Evolutionary conservation across 2,888 invertebrate species (phyloP), one percentile per base, ranked within the genome.

Genomic region (Yponomeuta evonymella): DNA sequence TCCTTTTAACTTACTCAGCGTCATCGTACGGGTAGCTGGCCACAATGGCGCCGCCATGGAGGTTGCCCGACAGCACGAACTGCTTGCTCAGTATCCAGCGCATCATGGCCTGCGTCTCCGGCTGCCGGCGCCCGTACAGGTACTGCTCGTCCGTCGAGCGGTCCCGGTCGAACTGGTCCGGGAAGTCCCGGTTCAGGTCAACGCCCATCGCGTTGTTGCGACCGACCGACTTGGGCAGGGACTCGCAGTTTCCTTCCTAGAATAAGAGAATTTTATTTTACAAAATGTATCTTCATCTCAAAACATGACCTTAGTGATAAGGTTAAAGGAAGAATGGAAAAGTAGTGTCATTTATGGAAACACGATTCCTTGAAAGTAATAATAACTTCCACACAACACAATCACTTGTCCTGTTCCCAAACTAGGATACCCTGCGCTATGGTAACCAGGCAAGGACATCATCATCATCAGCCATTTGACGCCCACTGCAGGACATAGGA

Each of bases 11-110:
- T 88, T 90, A 96, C 96, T 93, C 93, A 23, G 96, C 95, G 84
- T 97, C 96, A 87, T 98, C 99, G 81, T 94, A 99, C 0, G 99
- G 99, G 89, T 99, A 99, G 85, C 99, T 99, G 70, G 98, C 99
- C 1, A 99, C 99, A 0, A 99, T 93, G 58, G 99, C 98, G 2
- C 98, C 98, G n/a, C 98, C 98, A 83, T 98, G 98, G 69, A 98
- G 93, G 87, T 98, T 99, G 2, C 97, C 98, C 0, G 98, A 98
- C 69, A 98, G 92, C 51, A 98, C 98, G 84, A 98, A 99, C 71
- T 97, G 97, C 78, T 96, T 95, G 12, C 94, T 94, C 71, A 95
- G 90, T 67, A 98, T 96, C 98, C 98, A 99, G 65, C 95, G 94
- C 94, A 98, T 98, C 77, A 98, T 92, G 4, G 97, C 97, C 15